Evolutionary conservation across 2,888 invertebrate species (phyloP).

Genomic region (Agriopis leucophaearia): DNA sequence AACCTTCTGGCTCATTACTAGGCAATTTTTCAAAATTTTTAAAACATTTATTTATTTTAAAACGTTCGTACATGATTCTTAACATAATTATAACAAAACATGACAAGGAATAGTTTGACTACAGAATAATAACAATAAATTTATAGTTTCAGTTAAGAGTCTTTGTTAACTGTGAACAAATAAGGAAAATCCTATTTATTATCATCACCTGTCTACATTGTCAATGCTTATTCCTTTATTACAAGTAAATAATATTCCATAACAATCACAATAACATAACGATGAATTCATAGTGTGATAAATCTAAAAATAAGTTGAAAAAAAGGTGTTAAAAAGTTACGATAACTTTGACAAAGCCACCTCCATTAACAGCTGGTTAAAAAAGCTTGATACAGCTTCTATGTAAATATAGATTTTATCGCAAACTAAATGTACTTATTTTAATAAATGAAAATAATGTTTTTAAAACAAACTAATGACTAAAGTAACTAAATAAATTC

Average conservation of each 20-base stretch:
- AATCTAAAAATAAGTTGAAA: not conserved
- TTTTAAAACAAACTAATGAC: no score
- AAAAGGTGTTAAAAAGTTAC: not conserved
- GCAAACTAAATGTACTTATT: no score
- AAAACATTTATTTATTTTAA: no score
- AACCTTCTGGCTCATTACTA: not conserved
- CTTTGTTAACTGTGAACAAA: conserved; percentile 5
- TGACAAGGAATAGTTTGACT: no score
- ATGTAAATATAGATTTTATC: no score
- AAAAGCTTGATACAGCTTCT: not conserved
- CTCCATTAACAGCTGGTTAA: not conserved
- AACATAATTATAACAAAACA: not conserved
- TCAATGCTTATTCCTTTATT: not conserved
- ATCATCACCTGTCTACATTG: conserved; percentile 2
- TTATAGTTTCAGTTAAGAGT: no score
- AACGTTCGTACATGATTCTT: not conserved
- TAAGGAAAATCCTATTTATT: conserved; percentile 18
- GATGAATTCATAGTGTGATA: not conserved
- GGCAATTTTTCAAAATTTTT: no score
- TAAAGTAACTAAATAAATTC: no score
- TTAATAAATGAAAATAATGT: no score
- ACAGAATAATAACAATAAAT: not conserved
- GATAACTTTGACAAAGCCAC: not conserved
- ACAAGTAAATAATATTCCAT: not conserved
- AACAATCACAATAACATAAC: not conserved